Evolutionary conservation across 2,888 invertebrate species (phyloP), one percentile per base, ranked within the genome.

Genomic region (Eurytoma californica): DNA sequence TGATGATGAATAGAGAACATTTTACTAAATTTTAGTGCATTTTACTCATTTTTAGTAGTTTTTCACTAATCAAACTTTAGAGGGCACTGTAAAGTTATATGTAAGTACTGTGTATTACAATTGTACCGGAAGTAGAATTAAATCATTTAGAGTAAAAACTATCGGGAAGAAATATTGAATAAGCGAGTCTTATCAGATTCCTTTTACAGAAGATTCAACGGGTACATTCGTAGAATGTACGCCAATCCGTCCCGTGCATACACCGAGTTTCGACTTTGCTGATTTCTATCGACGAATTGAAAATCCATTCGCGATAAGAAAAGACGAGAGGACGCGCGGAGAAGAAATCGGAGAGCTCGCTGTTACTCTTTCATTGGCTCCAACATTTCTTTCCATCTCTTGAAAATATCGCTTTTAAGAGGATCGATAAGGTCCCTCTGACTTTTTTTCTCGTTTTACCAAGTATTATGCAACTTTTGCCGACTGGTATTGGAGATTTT

Each of bases 261-360:
- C 39, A 39, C 7, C 39, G 39, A 39, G 39, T 58, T 47, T 65
- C 53, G 47, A 55, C 72, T 55, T 28, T 20, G 67, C 60, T 20
- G 75, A 68, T 75, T 75, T 68, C 75, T 68, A 75, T 75, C 75
- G 75, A 68, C 67, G 67, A 75, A 75, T 75, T 67, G 75, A 75
- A 75, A 75, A 66, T 75, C 75, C 75, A 75, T 75, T 75, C 75
- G 67, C 51, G 51, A 75, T 73, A 73, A 61, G 68, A 68, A 68
- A 60, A 58, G 51, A 28, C 47, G 57, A 57, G n/a, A 39, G 47
- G 13, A 63, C 49, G 55, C 14, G n/a, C 24, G 61, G 16, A 39
- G 28, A 24, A 58, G 18, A 70, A 70, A 60, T 51, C 28, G 39
- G 58, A 24, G 16, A 57, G 12, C 28, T 49, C 51, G 24, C 30